Base-by-base conservation (phyloP, 2,888 invertebrate species). In the Crossocerus cetratus region DNA sequence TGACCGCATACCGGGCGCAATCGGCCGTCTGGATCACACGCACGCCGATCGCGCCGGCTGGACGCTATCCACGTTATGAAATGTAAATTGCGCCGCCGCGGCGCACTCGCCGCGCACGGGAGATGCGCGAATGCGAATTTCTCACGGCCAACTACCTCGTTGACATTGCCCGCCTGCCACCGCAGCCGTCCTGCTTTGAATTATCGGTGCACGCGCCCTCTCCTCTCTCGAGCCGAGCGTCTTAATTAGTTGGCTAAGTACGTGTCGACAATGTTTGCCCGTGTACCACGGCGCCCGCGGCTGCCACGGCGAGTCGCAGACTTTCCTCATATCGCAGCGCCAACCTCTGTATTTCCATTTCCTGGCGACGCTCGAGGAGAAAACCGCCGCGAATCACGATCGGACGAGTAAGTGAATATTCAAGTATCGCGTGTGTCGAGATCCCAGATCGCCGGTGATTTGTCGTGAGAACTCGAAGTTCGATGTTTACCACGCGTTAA, bases 141-240 rank as follows among this genome's bases (percentile, higher is more conserved):
- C 77, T 76, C 79, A 79, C 72, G 74, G 65, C 43, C 43, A n/a
- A 44, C 42, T 63, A 58, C n/a, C 49, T 23, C 49, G 55, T 55
- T 43, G 53, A 53, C 32, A 14, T n/a, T 53, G 49, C 53, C 32
- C 13, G 16, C 22, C 18, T 20, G 45, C 20, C 5, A 14, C 8
- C 23, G 49, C 2, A 16, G 49, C 3, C n/a, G 16, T 49, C 49
- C 49, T 49, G 49, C 49, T 22, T 60, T 45, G 60, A 60, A 60
- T 60, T 60, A 60, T 45, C 20, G 43, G 1, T 32, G 14, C 57
- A n/a, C 4, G 23, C n/a, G 11, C 43, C n/a, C 11, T 14, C 23
- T 18, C 14, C 20, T 18, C 18, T 43, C 44, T 42, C 62, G 20
- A 55, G 65, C 45, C 45, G 61, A 65, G 71, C 18, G 21, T 65